Base-by-base conservation (phyloP, 2,888 invertebrate genomes). In the Asteroscopus sphinx region DNA sequence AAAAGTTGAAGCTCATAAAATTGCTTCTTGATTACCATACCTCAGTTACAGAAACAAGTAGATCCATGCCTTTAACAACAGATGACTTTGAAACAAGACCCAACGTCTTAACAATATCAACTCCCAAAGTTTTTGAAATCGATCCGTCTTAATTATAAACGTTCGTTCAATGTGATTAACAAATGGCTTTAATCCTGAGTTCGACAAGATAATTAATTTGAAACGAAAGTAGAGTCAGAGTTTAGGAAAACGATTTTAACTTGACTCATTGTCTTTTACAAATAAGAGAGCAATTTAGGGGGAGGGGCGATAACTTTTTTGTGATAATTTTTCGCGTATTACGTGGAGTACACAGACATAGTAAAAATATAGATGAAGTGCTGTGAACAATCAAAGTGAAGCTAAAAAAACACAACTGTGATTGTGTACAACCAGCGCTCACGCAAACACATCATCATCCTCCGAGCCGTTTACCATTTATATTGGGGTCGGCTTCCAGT, bases 161-260 rank as follows among this genome's bases (percentile, higher is more conserved):
- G 54, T 68, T 76, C 64, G 53, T 63, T 60, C 53, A 76, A 76
- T 68, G 72, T 64, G 60, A 76, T 73, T 73, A 76, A 68, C 73
- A 73, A 73, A 73, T 76, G 60, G 64, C 55, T 64, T 68, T 73
- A 64, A 76, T 76, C 63, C 68, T 68, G 69, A 72, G 41, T 76
- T 73, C 73, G 73, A 76, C 72, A 72, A 68, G 76, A 73, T 73
- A 73, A 73, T 73, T 76, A 73, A 76, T 73, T 73, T 68, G 57
- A 64, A 73, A 68, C n/a, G 64, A 60, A 57, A 72, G 59, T 57
- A 62, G 35, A 63, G 52, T 58, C 51, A 57, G 54, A 72, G 59
- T 73, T 72, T 68, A 55, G 42, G 49, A 53, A 57, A 60, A 64
- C 52, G 63, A 49, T 67, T 62, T 62, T 41, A 60, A 68, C 59